Conservation (phyloP, 2,113 vertebrate genomes). For the Peromyscus maniculatus region DNA sequence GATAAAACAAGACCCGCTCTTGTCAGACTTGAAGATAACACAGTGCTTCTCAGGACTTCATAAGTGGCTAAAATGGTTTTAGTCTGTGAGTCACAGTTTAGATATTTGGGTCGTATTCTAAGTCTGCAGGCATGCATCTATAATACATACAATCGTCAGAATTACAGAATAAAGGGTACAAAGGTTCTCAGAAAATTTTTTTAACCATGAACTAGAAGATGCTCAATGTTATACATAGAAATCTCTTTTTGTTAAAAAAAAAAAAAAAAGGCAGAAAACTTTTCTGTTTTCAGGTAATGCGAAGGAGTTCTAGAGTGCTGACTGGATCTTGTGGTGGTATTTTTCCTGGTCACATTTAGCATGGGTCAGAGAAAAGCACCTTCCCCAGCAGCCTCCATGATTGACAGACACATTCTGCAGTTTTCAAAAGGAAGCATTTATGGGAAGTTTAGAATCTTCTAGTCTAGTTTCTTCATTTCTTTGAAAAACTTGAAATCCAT, state of each 20-base stretch:
- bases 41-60: background rate
- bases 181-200: slow-evolving; percentile 21
- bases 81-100: slow-evolving; percentile 56
- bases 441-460: slow-evolving; percentile 40
- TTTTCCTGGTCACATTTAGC: background rate
- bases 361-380: slow-evolving; percentile 12
- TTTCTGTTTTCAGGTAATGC: slow-evolving; percentile 24
- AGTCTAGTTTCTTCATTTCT: background rate
- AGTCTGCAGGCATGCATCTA: slow-evolving; percentile 11
- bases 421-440: slow-evolving; percentile 38
- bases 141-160: background rate
- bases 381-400: background rate
- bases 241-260: slow-evolving; percentile 19
- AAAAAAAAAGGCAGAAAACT: background rate
- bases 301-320: background rate
- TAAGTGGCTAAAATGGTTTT: background rate
- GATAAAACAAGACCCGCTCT: background rate
- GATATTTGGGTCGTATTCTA: background rate
- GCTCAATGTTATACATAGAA: background rate
- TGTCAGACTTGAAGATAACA: background rate
- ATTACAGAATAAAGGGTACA: background rate
- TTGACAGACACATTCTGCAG: background rate
- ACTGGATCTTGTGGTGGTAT: background rate
- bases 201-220: slow-evolving; percentile 28
- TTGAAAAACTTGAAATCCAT: slow-evolving; percentile 46